phyloP scores from a whole-genome alignment of 2,113 vertebrate species.

The Plestiodon gilberti region DNA sequence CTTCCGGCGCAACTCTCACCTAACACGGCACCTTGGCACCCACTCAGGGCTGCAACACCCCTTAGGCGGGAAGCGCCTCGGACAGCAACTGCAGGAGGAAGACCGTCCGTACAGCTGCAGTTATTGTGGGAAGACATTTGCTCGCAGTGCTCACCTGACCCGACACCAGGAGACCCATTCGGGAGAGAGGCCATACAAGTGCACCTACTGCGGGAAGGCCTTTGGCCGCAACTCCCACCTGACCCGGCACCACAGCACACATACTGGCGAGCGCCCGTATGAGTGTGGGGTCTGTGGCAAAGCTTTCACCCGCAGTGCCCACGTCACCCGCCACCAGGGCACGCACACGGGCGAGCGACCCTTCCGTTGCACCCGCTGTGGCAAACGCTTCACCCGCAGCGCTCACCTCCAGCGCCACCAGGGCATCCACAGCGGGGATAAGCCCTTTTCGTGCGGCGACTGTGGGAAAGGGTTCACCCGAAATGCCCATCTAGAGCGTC shows the following conservation, averaged over 20 bases:
- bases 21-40: slow-evolving; percentile 37
- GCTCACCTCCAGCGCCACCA: slow-evolving; percentile 24
- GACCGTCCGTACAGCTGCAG: slow-evolving; percentile 55
- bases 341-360: slow-evolving; percentile 7
- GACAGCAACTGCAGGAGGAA: neutral
- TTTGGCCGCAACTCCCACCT: slow-evolving; percentile 74
- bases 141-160: slow-evolving; percentile 54
- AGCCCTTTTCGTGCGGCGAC: neutral
- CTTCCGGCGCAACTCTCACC: slow-evolving; percentile 37
- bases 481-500: slow-evolving; percentile 5
- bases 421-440: slow-evolving; percentile 17
- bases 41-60: slow-evolving; percentile 24
- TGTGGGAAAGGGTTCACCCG: slow-evolving; percentile 22
- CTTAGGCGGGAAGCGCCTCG: slow-evolving; percentile 14
- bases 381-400: slow-evolving; percentile 24
- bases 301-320: slow-evolving; percentile 14
- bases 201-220: slow-evolving; percentile 71
- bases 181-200: slow-evolving; percentile 65
- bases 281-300: slow-evolving; percentile 31
- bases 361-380: neutral
- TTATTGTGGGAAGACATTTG: slow-evolving; percentile 62
- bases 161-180: slow-evolving; percentile 64
- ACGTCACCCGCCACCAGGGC: slow-evolving; percentile 17
- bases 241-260: slow-evolving; percentile 69
- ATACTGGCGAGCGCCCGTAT: slow-evolving; percentile 54